Percentiles rank a stretch among this genome's conserved stretches.
phyloP scores from a whole-genome alignment of 2,797 vertebrate genomes.

The Melanotaenia pygmaea region DNA sequence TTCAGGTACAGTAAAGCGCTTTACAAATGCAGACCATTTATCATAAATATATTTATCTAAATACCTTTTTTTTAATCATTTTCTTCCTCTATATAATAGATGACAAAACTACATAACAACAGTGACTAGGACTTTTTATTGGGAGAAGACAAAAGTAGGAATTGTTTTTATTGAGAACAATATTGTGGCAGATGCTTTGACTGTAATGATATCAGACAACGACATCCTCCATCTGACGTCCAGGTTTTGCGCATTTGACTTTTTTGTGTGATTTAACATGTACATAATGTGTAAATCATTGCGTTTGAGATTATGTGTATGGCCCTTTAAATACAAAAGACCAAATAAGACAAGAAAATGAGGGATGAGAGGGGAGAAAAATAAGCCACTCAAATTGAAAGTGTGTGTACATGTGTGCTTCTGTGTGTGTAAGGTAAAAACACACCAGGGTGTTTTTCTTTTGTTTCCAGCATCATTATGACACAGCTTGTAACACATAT shows the following conservation, averaged over 20 bases:
- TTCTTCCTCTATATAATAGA: not conserved
- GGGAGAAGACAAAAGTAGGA: not conserved
- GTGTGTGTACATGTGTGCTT: slow-evolving; percentile 31
- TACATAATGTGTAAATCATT: not conserved
- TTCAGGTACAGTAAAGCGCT: too few species aligned
- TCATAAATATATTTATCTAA: not conserved
- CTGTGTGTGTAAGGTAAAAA: slow-evolving; percentile 13
- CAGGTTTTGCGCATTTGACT: not conserved
- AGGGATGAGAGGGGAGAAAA: slow-evolving; percentile 20
- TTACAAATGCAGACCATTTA: too few species aligned
- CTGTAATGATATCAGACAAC: not conserved
- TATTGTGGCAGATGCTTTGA: too few species aligned
- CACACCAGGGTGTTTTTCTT: slow-evolving; percentile 63
- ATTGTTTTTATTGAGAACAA: not conserved
- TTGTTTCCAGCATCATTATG: slow-evolving; percentile 81
- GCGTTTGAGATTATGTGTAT: slow-evolving; percentile 20
- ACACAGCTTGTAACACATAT: slow-evolving; percentile 67
- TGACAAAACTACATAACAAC: too few species aligned
- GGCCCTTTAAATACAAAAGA: slow-evolving; percentile 27
- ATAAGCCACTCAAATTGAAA: slow-evolving; percentile 60
- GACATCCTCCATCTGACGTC: not conserved
- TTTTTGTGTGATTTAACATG: not conserved
- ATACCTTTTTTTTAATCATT: not conserved
- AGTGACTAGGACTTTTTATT: not conserved
- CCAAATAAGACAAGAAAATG: slow-evolving; percentile 10